Percentiles rank a stretch among this genome's conserved stretches.
phyloP scores from a whole-genome alignment of 2,888 invertebrate genomes.

The Timema podura region DNA sequence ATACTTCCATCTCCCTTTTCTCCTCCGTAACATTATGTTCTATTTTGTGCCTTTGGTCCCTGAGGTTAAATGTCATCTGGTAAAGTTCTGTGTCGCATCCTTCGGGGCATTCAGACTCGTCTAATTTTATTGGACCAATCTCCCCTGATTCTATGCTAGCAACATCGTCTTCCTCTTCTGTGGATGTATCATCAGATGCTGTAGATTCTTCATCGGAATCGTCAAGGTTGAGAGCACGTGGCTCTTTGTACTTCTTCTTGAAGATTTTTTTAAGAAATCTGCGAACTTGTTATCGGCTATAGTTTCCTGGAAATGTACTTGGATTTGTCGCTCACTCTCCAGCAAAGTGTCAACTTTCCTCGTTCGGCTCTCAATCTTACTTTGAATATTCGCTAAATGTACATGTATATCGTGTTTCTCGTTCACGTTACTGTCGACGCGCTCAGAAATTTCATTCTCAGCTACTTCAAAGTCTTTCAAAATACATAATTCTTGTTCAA shows the following conservation, averaged over 20 bases:
- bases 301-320: conserved; percentile 54
- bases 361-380: conserved; percentile 51
- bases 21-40: too few species aligned
- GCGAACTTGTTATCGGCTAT: conserved; percentile 70
- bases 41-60: too few species aligned
- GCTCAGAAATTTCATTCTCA: too few species aligned
- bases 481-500: too few species aligned
- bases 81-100: too few species aligned
- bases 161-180: conserved; percentile 52
- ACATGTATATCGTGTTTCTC: too few species aligned
- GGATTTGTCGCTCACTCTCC: conserved; percentile 49
- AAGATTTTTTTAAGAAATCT: conserved; percentile 77
- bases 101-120: too few species aligned
- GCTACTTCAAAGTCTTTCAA: conserved; percentile 35
- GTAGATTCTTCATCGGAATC: conserved; percentile 39
- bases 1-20: too few species aligned
- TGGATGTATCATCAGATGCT: not conserved
- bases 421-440: too few species aligned
- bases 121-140: conserved; percentile 52
- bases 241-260: conserved; percentile 74
- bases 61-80: too few species aligned
- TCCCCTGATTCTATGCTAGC: conserved; percentile 61
- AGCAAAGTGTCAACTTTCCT: conserved; percentile 46
- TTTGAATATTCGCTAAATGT: conserved; percentile 37
- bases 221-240: conserved; percentile 54